Evolutionary conservation across 30 jellyfish, hydroid and myxozoan species (phyloP).

Genomic region (Aurelia aurita): DNA sequence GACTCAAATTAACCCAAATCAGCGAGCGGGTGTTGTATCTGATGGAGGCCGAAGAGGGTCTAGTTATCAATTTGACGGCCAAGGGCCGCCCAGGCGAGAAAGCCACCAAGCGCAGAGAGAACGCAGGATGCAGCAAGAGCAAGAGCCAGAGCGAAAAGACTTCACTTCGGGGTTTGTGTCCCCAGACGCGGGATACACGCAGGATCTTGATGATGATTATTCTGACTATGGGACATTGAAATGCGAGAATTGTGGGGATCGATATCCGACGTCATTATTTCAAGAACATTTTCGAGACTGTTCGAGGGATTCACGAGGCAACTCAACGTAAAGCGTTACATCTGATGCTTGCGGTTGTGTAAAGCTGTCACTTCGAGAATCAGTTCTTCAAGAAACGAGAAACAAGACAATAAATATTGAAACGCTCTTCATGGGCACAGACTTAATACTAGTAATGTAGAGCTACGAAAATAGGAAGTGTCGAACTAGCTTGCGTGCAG

Average conservation of each 20-base stretch:
- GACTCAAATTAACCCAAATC: background rate
- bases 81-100: background rate
- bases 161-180: no score
- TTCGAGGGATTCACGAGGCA: conserved; percentile 17
- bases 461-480: no score
- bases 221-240: conserved; percentile 53
- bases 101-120: conserved; percentile 25
- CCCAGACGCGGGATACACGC: conserved; percentile 2
- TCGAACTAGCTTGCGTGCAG: no score
- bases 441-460: no score
- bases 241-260: conserved; percentile 65
- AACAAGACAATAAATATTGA: no score
- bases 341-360: no score
- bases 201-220: conserved; percentile 24
- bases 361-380: no score
- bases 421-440: no score
- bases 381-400: no score
- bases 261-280: conserved; percentile 24
- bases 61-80: background rate
- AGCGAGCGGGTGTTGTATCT: conserved; percentile 10
- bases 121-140: conserved; percentile 20
- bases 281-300: conserved; percentile 72
- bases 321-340: no score
- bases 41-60: conserved; percentile 10
- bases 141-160: background rate